A percentile compares a stretch with the other conserved stretches of the same genome.
These are phyloP conservation scores for Adelges cooleyi DNA, from an alignment of 1,140 invertebrate species.

Conservation along the genomic window DNA sequence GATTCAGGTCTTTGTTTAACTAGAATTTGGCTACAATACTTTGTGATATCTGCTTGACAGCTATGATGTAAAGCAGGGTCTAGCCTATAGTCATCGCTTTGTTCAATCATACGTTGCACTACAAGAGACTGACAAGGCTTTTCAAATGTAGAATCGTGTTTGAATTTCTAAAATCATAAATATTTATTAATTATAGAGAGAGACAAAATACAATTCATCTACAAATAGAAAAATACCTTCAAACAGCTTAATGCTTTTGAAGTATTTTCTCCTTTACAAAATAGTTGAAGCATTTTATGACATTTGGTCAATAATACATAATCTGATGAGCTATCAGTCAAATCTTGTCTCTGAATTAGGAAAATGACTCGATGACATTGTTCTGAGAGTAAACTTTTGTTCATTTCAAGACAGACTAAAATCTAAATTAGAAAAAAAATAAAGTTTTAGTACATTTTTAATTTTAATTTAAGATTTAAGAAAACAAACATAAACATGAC, in stretches of 20 bases:
- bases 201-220: constrained; percentile 35
- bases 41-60: constrained; percentile 61
- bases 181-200: constrained; percentile 9
- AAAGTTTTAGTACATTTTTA: background rate
- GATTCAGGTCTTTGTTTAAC: constrained; percentile 41
- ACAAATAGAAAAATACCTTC: constrained; percentile 39
- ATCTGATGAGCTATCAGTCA: constrained; percentile 72
- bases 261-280: constrained; percentile 57
- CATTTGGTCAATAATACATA: constrained; percentile 72
- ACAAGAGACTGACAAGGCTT: constrained; percentile 75
- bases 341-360: constrained; percentile 72
- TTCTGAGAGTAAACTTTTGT: constrained; percentile 53
- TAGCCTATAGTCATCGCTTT: constrained; percentile 83
- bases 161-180: constrained; percentile 36
- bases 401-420: constrained; percentile 71
- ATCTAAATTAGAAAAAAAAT: constrained; percentile 44
- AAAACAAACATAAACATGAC: too few species aligned
- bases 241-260: constrained; percentile 52
- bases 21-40: constrained; percentile 50
- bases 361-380: constrained; percentile 71
- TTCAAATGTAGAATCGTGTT: constrained; percentile 71
- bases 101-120: constrained; percentile 77
- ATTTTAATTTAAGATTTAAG: background rate
- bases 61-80: constrained; percentile 73
- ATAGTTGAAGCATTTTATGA: constrained; percentile 69